Evolutionary conservation across 2,113 vertebrate genomes (phyloP).

Genomic region (Ctenomys sociabilis): DNA sequence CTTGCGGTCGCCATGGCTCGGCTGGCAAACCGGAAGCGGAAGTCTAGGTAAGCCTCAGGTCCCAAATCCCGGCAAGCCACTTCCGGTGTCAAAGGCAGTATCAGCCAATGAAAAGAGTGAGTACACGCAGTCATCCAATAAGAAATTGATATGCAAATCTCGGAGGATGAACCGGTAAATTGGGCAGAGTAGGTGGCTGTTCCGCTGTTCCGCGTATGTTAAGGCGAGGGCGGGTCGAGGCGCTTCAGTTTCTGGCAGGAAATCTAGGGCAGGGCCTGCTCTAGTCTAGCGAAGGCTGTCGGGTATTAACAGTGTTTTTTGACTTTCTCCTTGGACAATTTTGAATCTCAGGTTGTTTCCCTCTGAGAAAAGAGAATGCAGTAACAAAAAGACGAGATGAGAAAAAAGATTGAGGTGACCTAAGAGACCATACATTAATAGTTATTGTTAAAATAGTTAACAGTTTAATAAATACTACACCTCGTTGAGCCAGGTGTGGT

Average conservation of each 20-base stretch:
- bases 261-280: neutral
- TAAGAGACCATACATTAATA: neutral
- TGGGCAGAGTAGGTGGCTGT: neutral
- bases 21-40: slow-evolving; percentile 70
- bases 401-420: neutral
- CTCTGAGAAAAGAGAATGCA: neutral
- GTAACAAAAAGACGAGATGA: neutral
- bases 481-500: neutral
- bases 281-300: neutral
- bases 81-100: neutral
- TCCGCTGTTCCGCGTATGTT: accelerated
- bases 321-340: neutral
- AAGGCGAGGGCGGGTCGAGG: accelerated
- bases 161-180: neutral
- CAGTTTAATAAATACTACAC: neutral
- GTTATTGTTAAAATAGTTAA: neutral
- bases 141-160: neutral
- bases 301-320: neutral
- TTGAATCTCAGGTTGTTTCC: neutral
- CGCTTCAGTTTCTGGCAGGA: accelerated
- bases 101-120: slow-evolving; percentile 59
- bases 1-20: slow-evolving; percentile 39
- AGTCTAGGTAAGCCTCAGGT: neutral
- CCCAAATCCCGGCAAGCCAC: accelerated
- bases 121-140: slow-evolving; percentile 53